Percentiles rank a stretch among this genome's conserved stretches.
These are phyloP conservation scores for Aphelocoma californica DNA, from an alignment of 2,797 vertebrate genomes.

Conservation along the genomic window DNA sequence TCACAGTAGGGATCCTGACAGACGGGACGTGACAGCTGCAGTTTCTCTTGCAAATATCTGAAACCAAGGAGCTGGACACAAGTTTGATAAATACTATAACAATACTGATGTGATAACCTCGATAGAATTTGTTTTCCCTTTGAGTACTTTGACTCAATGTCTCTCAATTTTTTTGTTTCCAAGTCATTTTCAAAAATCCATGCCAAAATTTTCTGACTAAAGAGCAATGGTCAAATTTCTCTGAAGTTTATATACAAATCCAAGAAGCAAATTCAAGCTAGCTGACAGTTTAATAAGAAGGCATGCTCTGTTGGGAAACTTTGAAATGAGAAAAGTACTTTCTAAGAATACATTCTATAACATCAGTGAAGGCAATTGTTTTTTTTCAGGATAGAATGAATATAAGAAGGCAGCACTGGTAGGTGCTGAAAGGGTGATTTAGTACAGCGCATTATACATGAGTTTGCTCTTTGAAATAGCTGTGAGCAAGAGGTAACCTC, in stretches of 20 bases:
- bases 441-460: neutral
- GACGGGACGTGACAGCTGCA: neutral
- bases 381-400: neutral
- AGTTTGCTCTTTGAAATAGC: neutral
- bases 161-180: fast-evolving
- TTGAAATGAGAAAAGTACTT: neutral
- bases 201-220: neutral
- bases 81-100: neutral
- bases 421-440: neutral
- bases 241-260: neutral
- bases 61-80: neutral
- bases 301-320: neutral
- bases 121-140: neutral
- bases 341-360: neutral
- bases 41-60: neutral
- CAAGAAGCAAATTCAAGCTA: neutral
- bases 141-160: neutral
- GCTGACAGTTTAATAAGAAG: neutral
- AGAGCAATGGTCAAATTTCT: neutral
- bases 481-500: neutral
- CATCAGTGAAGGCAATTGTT: neutral
- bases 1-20: neutral
- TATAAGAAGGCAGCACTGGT: neutral
- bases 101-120: neutral
- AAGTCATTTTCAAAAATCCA: neutral